Evolutionary conservation across 1,140 invertebrate genomes (phyloP).

Genomic region (Rhagoletis pomonella): DNA sequence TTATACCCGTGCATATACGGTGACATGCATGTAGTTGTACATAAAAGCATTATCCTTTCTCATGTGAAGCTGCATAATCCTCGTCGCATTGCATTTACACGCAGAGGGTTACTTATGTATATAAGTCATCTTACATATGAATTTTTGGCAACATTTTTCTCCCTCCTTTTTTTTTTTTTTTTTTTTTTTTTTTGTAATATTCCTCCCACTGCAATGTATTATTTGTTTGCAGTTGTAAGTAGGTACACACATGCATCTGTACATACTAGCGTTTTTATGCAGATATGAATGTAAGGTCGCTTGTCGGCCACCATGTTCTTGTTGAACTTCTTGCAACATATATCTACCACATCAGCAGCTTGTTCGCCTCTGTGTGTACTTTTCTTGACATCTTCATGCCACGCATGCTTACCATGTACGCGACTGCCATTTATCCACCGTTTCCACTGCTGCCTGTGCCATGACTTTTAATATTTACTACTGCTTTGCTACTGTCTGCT

Average conservation of each 20-base stretch:
- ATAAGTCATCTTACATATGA: background rate
- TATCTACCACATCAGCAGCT: conserved; percentile 19
- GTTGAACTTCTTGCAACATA: conserved; percentile 42
- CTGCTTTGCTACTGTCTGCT: conserved; percentile 7
- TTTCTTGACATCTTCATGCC: conserved; percentile 1
- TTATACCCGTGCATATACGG: background rate
- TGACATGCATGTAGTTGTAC: background rate
- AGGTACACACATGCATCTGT: no score
- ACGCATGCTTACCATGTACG: background rate
- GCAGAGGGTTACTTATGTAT: background rate
- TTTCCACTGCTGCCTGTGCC: background rate
- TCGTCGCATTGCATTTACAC: background rate
- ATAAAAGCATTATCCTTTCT: background rate
- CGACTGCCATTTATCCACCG: conserved; percentile 16
- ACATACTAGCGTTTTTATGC: no score
- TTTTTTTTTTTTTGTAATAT: background rate
- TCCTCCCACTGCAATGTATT: background rate
- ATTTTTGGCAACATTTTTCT: background rate
- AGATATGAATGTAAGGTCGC: background rate
- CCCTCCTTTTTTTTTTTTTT: background rate
- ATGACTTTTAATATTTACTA: conserved; percentile 46
- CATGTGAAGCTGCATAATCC: conserved; percentile 22
- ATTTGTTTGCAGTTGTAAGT: conserved; percentile 31
- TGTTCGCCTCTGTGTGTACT: background rate
- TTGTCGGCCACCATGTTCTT: conserved; percentile 27